Evolutionary conservation across 1,140 invertebrate genomes (phyloP).

Genomic region (Tetraneura akinire): DNA sequence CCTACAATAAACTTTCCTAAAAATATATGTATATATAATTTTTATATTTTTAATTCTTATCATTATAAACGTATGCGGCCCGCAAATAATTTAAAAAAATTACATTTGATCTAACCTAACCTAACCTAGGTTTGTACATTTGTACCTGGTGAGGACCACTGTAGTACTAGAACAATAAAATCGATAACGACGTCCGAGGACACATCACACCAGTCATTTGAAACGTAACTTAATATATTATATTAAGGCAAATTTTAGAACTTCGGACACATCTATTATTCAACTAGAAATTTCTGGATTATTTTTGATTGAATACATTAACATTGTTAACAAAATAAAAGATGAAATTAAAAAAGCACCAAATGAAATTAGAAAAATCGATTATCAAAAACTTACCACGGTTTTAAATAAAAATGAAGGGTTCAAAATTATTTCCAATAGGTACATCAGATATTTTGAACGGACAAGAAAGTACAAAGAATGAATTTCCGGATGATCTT

Average conservation of each 20-base stretch:
- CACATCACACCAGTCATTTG: neutral
- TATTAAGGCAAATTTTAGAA: neutral
- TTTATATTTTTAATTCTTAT: too few species aligned
- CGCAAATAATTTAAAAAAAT: too few species aligned
- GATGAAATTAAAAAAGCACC: neutral
- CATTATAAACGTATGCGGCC: too few species aligned
- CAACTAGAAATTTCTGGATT: too few species aligned
- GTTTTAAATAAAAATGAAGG: neutral
- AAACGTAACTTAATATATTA: slow-evolving; percentile 14
- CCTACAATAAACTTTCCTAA: too few species aligned
- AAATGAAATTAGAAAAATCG: neutral
- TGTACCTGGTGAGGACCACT: too few species aligned
- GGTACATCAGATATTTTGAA: neutral
- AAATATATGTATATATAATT: too few species aligned
- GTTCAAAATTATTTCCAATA: slow-evolving; percentile 14
- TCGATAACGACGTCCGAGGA: too few species aligned
- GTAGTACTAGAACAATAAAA: too few species aligned
- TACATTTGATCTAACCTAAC: too few species aligned
- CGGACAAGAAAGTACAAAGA: neutral
- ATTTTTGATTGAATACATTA: neutral
- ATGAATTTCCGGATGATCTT: slow-evolving; percentile 1
- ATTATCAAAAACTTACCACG: neutral
- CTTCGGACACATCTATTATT: neutral
- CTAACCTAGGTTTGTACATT: too few species aligned
- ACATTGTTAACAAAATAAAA: slow-evolving; percentile 3